Percentiles rank a stretch among this genome's conserved stretches.
Conservation (phyloP, 2,888 invertebrate species). For the Syritta pipiens region DNA sequence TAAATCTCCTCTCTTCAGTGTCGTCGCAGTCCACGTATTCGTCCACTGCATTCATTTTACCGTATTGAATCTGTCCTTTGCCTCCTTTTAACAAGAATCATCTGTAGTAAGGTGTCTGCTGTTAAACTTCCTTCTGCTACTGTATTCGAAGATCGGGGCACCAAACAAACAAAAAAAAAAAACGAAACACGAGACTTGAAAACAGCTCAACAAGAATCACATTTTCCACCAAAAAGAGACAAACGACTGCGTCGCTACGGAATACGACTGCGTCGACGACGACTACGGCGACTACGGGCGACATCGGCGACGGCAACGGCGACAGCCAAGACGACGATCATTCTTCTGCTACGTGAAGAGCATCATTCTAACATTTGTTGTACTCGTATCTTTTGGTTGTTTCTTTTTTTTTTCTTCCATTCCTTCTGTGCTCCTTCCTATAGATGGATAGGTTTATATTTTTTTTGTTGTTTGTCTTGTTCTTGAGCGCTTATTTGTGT, state of each 20-base stretch:
- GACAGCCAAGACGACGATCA: not conserved
- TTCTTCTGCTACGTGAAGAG: constrained; percentile 5
- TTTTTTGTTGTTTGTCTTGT: not conserved
- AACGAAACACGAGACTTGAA: not conserved
- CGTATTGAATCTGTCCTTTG: no score
- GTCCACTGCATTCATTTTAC: no score
- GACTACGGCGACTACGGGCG: no score
- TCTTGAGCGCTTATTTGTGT: not conserved
- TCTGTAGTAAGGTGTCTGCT: no score
- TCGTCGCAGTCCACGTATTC: no score
- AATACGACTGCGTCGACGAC: no score
- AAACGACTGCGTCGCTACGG: no score
- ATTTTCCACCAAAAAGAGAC: constrained; percentile 30
- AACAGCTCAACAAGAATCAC: not conserved
- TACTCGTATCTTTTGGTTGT: not conserved
- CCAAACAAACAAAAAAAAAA: constrained; percentile 1
- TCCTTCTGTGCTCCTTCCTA: not conserved
- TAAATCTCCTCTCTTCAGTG: no score
- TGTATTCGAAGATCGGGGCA: not conserved
- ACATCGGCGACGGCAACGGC: no score
- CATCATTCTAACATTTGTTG: constrained; percentile 26
- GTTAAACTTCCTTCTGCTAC: constrained; percentile 1
- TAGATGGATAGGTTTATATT: constrained; percentile 17
- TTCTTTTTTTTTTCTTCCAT: not conserved
- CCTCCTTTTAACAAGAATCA: no score